Conservation (phyloP, 2,888 invertebrate species). For the Aspidapion aeneum region DNA sequence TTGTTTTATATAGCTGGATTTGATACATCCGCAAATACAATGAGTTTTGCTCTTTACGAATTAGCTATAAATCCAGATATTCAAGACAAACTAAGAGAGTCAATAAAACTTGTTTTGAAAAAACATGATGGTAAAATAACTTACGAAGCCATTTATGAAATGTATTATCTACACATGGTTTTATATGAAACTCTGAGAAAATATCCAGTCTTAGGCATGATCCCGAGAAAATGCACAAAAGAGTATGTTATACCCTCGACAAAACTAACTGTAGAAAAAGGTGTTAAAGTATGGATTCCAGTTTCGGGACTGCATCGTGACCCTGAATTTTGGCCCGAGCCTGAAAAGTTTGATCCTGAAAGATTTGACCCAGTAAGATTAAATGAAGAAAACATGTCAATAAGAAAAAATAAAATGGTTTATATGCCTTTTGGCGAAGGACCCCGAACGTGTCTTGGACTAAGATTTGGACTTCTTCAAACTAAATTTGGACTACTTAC, state of each 20-base stretch:
- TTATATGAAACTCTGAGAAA: not conserved
- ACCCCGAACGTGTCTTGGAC: not conserved
- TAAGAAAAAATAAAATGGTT: not conserved
- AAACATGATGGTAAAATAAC: not conserved
- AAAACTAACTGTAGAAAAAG: not conserved
- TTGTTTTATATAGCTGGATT: not conserved
- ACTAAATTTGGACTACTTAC: not conserved
- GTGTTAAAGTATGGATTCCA: not conserved
- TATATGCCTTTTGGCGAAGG: not conserved
- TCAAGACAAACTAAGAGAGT: not conserved
- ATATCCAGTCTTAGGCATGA: not conserved
- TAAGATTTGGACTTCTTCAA: not conserved
- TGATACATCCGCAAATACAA: not conserved
- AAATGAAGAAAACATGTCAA: not conserved
- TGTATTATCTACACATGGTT: not conserved
- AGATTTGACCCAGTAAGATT: not conserved
- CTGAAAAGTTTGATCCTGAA: not conserved
- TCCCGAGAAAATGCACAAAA: not conserved
- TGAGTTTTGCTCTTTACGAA: not conserved
- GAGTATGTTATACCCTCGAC: not conserved
- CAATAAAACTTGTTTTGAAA: not conserved
- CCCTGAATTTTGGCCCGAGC: not conserved
- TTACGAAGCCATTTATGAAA: not conserved
- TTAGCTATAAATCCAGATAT: not conserved
- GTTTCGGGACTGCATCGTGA: not conserved